Evolutionary conservation across 2,113 vertebrate genomes (phyloP), one percentile per base, ranked within the genome.

Genomic region (Rhombomys opimus): DNA sequence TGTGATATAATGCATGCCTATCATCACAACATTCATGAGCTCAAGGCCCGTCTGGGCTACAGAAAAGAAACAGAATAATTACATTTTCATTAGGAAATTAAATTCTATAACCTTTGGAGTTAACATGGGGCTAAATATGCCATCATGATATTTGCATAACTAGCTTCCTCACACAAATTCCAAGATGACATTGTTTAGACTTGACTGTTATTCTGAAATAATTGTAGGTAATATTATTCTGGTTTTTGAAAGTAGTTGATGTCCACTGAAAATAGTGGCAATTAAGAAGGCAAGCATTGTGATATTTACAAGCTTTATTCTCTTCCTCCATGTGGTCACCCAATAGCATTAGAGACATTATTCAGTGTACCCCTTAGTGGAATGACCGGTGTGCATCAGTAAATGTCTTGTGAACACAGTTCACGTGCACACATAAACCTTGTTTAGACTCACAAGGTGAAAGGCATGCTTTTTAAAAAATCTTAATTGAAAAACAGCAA

Each of bases 121-220:
- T 92, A 92, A 67, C 97, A 65, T 86, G 35, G 46, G 22, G 84
- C n/a, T 41, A 95, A 27, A 18, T 84, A 88, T 65, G 7, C 52
- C 12, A 54, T 78, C 57, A 65, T 77, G 68, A 27, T 89, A 65
- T 78, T 93, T 96, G 95, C 92, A 80, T 92, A 92, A 90, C n/a
- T 85, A 72, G 95, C 52, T 15, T 75, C 68, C 65, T 90, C 27
- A 95, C 46, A n/a, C 30, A 52, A 35, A 6, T 11, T 90, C 41
- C 52, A 41, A 94, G 73, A 89, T 93, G 63, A 82, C 63, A 35
- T 93, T 95, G 20, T 93, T 95, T 90, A 92, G 80, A 52, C 86
- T 1, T 75, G 8, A 90, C 30, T 96, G 57, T 63, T 95, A 27
- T 92, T 72, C 35, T 95, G 52, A 5, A 90, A n/a, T 92, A 82